Percentiles rank a stretch among this genome's conserved stretches.
Evolutionary conservation across 2,113 vertebrate species (phyloP).

Genomic region (Camelus dromedarius): DNA sequence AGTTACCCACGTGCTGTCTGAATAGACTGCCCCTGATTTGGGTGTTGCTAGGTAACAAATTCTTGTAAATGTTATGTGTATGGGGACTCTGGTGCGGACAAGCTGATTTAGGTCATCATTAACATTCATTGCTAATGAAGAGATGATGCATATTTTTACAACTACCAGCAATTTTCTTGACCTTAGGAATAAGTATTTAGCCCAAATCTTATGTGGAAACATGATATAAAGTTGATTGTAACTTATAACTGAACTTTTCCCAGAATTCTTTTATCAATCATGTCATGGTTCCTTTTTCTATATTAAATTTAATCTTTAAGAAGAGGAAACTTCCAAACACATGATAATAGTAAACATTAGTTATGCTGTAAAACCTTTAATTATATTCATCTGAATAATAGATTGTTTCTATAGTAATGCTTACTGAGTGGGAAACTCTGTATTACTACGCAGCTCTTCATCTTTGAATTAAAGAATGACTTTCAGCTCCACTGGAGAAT

Average conservation of each 20-base stretch:
- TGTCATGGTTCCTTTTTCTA: conserved; percentile 29
- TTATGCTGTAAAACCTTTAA: conserved; percentile 64
- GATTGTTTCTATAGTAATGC: conserved; percentile 62
- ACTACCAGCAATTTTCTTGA: not conserved
- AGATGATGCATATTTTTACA: not conserved
- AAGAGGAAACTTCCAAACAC: conserved; percentile 43
- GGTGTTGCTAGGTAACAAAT: conserved; percentile 58
- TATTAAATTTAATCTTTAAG: conserved; percentile 64
- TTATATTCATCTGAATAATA: conserved; percentile 71
- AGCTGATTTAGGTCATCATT: not conserved
- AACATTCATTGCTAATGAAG: conserved; percentile 25
- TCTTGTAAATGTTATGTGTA: not conserved
- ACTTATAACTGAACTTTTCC: not conserved
- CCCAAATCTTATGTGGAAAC: not conserved
- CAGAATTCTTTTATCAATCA: conserved; percentile 6
- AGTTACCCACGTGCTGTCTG: not conserved
- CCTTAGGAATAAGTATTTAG: conserved; percentile 27
- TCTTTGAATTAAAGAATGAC: conserved; percentile 71
- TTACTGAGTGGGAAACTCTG: conserved; percentile 50
- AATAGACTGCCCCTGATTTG: not conserved
- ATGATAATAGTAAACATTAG: conserved; percentile 61
- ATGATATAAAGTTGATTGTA: not conserved
- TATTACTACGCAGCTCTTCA: conserved; percentile 40
- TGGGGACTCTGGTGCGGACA: not conserved
- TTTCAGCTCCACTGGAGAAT: conserved; percentile 66